phyloP scores from a whole-genome alignment of 2,113 vertebrate species.

The Cisticola juncidis region DNA sequence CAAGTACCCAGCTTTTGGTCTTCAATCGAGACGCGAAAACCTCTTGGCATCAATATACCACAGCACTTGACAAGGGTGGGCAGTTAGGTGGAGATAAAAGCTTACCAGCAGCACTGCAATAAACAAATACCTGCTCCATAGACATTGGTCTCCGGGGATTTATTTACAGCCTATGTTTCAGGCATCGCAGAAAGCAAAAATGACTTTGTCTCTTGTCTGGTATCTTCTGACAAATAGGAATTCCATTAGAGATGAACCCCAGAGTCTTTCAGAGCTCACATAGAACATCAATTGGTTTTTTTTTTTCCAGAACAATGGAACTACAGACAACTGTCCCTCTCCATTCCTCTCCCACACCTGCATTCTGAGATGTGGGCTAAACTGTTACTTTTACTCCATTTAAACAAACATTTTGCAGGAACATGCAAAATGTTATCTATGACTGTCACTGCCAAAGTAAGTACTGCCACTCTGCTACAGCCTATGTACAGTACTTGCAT shows the following conservation, averaged over 20 bases:
- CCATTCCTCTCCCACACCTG: not conserved
- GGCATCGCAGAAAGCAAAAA: not conserved
- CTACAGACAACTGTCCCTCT: not conserved
- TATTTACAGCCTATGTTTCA: not conserved
- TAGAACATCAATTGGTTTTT: not conserved
- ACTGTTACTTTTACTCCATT: not conserved
- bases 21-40: too few species aligned
- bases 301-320: not conserved
- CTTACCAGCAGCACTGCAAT: not conserved
- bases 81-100: not conserved
- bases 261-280: not conserved
- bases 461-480: not conserved
- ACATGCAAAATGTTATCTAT: not conserved
- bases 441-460: not conserved
- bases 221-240: not conserved
- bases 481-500: not conserved
- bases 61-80: not conserved
- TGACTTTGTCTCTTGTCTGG: not conserved
- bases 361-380: not conserved
- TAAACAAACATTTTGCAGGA: not conserved
- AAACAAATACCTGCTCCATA: not conserved
- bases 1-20: too few species aligned
- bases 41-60: too few species aligned
- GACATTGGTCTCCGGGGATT: not conserved
- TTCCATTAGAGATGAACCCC: not conserved